These are phyloP conservation scores for Bettongia penicillata DNA, from an alignment of 2,113 vertebrate genomes.

Conservation along the genomic window DNA sequence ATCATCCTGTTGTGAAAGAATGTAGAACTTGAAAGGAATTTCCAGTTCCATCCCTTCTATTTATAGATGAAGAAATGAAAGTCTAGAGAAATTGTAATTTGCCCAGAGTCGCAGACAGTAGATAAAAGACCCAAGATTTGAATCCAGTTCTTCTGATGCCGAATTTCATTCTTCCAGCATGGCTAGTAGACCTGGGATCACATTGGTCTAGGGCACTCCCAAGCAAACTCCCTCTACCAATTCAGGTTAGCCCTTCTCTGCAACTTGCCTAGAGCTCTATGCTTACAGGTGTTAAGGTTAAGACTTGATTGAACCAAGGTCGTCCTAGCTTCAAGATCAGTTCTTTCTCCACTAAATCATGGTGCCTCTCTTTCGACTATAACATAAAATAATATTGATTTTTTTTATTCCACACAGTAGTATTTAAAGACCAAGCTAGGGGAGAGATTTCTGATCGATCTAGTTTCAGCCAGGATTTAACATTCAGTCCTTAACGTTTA, in stretches of 20 bases:
- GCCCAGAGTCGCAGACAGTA: neutral
- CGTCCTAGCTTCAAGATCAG: neutral
- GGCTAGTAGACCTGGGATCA: neutral
- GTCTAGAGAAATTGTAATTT: neutral
- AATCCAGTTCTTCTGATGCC: neutral
- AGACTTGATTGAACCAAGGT: neutral
- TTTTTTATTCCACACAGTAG: slow-evolving; percentile 17
- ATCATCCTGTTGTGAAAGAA: neutral
- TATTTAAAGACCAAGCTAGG: slow-evolving; percentile 6
- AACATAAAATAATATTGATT: neutral
- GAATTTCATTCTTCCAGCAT: neutral
- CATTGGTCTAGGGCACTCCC: neutral
- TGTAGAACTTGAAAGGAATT: neutral
- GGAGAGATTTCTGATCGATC: neutral
- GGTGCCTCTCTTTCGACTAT: neutral
- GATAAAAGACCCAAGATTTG: neutral
- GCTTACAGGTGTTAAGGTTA: neutral
- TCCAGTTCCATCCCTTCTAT: neutral
- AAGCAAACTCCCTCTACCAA: neutral
- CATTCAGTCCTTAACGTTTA: slow-evolving; percentile 3
- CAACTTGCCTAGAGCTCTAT: neutral
- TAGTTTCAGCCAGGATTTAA: slow-evolving; percentile 16
- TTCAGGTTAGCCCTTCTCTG: neutral
- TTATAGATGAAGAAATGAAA: neutral
- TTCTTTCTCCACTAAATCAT: neutral